phyloP scores from a whole-genome alignment of 2,888 invertebrate species.

The Venustoraphidia nigricollis region DNA sequence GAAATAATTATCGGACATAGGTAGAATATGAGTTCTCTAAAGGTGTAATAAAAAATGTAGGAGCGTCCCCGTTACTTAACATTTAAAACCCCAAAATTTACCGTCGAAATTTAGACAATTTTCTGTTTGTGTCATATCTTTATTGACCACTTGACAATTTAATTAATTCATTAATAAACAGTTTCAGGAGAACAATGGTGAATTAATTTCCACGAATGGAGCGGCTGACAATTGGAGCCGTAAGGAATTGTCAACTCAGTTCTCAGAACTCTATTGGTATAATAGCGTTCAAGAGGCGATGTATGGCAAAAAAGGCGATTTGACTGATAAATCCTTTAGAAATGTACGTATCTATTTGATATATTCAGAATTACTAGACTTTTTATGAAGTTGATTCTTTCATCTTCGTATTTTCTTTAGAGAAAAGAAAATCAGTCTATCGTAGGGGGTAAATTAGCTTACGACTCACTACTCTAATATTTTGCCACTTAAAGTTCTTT shows the following conservation, averaged over 20 bases:
- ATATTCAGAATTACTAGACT: background rate
- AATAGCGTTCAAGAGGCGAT: conserved; percentile 62
- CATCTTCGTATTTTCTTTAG: background rate
- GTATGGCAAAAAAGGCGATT: conserved; percentile 56
- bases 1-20: no score
- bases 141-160: background rate
- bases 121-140: background rate
- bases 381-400: background rate
- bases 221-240: conserved; percentile 54
- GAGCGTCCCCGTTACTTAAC: no score
- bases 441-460: no score
- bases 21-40: no score
- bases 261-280: conserved; percentile 69
- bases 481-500: no score
- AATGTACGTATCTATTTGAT: conserved; percentile 33
- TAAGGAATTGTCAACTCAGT: conserved; percentile 60
- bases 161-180: conserved; percentile 4
- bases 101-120: background rate
- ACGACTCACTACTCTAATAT: no score
- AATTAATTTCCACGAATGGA: conserved; percentile 45
- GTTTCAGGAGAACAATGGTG: conserved; percentile 59
- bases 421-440: no score
- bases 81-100: no score
- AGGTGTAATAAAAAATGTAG: no score
- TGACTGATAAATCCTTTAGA: conserved; percentile 49